These are phyloP conservation scores for Pristiophorus japonicus DNA, from an alignment of 2,113 vertebrate species.

Conservation along the genomic window DNA sequence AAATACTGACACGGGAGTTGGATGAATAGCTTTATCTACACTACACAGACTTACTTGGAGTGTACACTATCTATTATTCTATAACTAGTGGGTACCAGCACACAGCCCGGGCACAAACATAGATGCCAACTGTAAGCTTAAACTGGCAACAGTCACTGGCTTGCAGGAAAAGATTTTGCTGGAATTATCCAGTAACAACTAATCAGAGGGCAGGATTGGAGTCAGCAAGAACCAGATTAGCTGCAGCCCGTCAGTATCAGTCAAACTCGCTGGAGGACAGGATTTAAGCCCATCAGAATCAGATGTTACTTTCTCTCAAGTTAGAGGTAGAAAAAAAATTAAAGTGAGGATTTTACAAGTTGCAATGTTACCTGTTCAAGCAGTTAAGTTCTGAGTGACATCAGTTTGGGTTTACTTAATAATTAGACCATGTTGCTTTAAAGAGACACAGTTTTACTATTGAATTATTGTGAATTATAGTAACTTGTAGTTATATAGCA, in stretches of 20 bases:
- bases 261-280: no score
- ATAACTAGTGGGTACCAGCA: not conserved
- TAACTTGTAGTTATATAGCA: no score
- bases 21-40: not conserved
- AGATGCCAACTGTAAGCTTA: not conserved
- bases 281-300: no score
- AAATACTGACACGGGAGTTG: not conserved
- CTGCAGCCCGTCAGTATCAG: not conserved
- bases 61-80: not conserved
- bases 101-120: not conserved
- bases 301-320: not conserved
- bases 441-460: not conserved
- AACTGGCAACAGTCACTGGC: not conserved
- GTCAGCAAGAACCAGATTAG: not conserved
- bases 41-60: not conserved
- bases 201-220: not conserved
- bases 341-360: not conserved
- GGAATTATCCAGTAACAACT: not conserved
- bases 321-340: not conserved
- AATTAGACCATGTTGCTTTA: not conserved
- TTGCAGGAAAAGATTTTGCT: not conserved
- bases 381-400: not conserved
- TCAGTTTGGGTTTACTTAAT: not conserved
- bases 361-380: not conserved
- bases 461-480: no score